Evolutionary conservation across 23 tunicate genomes (phyloP), one percentile per base, ranked within the genome.

Genomic region (Trididemnum nubilum): DNA sequence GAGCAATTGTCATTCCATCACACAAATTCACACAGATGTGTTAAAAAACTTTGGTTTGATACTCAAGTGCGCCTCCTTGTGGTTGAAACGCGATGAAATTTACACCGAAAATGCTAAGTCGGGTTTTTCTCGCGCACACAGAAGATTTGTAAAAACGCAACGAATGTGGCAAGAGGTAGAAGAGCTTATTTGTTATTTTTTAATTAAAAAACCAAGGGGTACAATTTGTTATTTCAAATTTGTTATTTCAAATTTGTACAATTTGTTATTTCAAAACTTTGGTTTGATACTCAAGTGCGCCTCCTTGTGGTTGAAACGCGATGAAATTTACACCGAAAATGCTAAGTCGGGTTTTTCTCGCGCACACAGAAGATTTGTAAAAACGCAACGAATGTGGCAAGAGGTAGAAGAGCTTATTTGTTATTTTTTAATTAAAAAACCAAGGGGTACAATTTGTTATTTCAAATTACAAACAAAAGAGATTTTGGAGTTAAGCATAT

Each of bases 351-450:
- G 83, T n/a, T 51, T 86, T 33, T 77, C 75, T 34, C 76, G 97
- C 51, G 88, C 85, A 24, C 91, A 92, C 69, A 35, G 97, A 36
- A 51, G 97, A 33, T 92, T 65, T 58, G 34, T 86, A 54, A 92
- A 92, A 71, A 92, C 91, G 32, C 87, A 92, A 67, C 77, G 88
- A 60, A 37, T 81, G 35, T 92, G 91, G 91, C 85, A 85, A 83
- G 88, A 92, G 85, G 97, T 86, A 79, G 67, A 31, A n/a, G n/a
- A n/a, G n/a, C n/a, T n/a, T n/a, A n/a, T n/a, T n/a, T n/a, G n/a
- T n/a, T n/a, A n/a, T n/a, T n/a, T n/a, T n/a, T n/a, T n/a, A n/a
- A n/a, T n/a, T n/a, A n/a, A n/a, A n/a, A n/a, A n/a, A n/a, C n/a
- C n/a, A n/a, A n/a, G n/a, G n/a, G n/a, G n/a, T n/a, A n/a, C n/a